Base-by-base conservation (phyloP, 2,797 vertebrate species). In the Botia almorhae region DNA sequence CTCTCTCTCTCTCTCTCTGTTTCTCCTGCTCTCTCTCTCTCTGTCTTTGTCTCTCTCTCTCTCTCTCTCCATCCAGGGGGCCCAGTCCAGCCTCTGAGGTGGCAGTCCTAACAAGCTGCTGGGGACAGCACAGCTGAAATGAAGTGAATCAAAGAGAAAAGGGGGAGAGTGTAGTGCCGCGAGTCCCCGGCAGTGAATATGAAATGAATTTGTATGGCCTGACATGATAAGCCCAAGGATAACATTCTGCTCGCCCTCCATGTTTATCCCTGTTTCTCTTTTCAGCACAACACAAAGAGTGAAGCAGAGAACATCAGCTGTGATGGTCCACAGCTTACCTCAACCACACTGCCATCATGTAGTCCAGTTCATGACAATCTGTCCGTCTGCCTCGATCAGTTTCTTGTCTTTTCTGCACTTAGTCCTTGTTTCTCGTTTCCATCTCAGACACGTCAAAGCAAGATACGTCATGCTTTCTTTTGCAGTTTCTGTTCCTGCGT, bases 101-200 rank as follows among this genome's bases (percentile, higher is more conserved):
- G 93, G 93, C 93, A 93, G 93, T 93, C 93, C 92, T 94, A 94
- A 94, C 93, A 94, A 94, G 94, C 92, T 94, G 88, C 91, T 63
- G 88, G 91, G 91, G 93, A 94, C 92, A 79, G 88, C 85, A 83
- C 87, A 10, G 8, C 7, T 53, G 55, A 94, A 94, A 94, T 94
- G 93, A 95, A 92, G 90, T 92, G 94, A 94, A 94, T 94, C 93
- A 94, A 94, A 94, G 90, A 90, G 93, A 91, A 89, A 89, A 83
- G 88, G 81, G 91, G 89, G 88, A 87, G 90, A 85, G 91, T 92
- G 33, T 33, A 33, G 33, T 33, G 33, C 33, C 33, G 33, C 90
- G 88, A 92, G 88, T 91, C 91, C 90, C 93, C 93, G 77, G 91
- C 90, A 88, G 92, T 92, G 93, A 95, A 94, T 94, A 94, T 93